phyloP scores from a whole-genome alignment of 2,797 vertebrate species.

The Melanotaenia nigrans region DNA sequence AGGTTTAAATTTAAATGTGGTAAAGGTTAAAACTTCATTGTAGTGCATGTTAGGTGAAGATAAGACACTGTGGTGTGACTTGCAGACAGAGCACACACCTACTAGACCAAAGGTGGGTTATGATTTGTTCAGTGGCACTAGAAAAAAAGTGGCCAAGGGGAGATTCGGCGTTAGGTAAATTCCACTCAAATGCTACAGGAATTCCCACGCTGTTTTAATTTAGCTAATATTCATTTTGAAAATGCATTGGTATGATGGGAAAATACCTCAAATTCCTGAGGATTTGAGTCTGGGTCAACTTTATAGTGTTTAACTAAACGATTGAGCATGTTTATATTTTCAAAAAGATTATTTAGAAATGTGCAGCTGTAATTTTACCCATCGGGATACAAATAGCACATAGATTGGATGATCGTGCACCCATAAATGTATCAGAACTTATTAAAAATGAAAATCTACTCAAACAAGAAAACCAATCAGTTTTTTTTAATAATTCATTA shows the following conservation, averaged over 20 bases:
- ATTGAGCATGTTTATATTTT: no score
- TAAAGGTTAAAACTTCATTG: conserved; percentile 6
- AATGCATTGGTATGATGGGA: no score
- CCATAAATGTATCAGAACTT: no score
- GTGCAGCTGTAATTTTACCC: background rate
- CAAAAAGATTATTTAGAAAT: background rate
- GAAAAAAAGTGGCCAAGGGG: background rate
- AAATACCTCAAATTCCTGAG: background rate
- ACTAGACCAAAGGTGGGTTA: conserved; percentile 1
- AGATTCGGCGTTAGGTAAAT: background rate
- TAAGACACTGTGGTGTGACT: conserved; percentile 1
- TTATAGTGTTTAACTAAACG: no score
- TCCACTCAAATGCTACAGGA: background rate
- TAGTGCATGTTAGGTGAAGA: background rate
- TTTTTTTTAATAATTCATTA: no score
- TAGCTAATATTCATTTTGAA: background rate
- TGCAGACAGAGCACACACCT: background rate
- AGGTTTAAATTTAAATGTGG: background rate
- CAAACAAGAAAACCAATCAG: no score
- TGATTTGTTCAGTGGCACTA: background rate
- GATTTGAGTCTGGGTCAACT: background rate
- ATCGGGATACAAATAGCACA: no score
- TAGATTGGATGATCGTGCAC: no score
- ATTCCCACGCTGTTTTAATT: background rate
- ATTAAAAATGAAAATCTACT: no score